These are phyloP conservation scores for Xerus inauris DNA, from an alignment of 2,113 vertebrate species.

Conservation along the genomic window DNA sequence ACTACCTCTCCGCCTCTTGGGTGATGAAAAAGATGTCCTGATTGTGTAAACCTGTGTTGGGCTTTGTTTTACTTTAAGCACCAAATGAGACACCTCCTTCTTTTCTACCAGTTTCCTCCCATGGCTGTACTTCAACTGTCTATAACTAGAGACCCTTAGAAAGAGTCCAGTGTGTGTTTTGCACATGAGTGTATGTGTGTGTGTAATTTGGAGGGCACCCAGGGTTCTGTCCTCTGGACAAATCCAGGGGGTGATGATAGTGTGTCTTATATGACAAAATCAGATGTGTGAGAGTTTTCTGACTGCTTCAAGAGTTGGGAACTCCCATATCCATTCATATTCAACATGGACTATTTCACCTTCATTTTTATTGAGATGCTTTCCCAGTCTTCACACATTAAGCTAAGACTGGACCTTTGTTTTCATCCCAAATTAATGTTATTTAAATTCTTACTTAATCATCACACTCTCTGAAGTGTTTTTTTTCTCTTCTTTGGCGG, in stretches of 20 bases:
- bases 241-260: neutral
- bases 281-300: neutral
- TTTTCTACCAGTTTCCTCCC: neutral
- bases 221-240: neutral
- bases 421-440: neutral
- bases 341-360: neutral
- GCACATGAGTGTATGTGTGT: neutral
- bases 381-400: neutral
- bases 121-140: neutral
- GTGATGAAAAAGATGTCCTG: neutral
- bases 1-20: neutral
- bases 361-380: neutral
- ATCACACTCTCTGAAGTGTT: neutral
- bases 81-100: neutral
- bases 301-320: neutral
- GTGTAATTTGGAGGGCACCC: neutral
- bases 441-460: neutral
- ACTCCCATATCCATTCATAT: neutral
- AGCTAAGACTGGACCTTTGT: neutral
- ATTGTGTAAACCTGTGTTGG: neutral
- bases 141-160: neutral
- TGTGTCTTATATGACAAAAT: neutral
- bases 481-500: neutral
- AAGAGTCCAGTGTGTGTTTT: neutral
- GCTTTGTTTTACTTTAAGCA: slow-evolving; percentile 4